These are phyloP conservation scores for Coelopa pilipes DNA, from an alignment of 2,888 invertebrate species.

Conservation along the genomic window DNA sequence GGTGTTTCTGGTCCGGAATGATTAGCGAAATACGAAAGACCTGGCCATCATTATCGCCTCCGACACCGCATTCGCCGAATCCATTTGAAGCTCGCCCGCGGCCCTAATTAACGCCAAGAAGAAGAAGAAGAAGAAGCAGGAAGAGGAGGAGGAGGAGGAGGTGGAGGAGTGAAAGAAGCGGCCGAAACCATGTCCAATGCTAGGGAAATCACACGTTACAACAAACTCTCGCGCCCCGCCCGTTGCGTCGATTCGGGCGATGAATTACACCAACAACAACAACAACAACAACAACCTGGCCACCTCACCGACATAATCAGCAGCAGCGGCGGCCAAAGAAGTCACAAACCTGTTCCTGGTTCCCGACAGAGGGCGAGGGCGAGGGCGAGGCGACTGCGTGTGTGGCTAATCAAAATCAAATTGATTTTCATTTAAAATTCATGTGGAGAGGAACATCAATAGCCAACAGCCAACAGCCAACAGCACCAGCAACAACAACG, in stretches of 20 bases:
- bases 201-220: background rate
- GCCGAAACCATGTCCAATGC: background rate
- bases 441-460: conserved; percentile 8
- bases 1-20: too few relatives aligned
- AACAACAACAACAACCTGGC: too few relatives aligned
- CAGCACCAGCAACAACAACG: too few relatives aligned
- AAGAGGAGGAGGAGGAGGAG: conserved; percentile 1
- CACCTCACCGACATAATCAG: too few relatives aligned
- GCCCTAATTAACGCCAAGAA: background rate
- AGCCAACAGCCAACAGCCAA: too few relatives aligned
- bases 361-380: background rate
- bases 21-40: too few relatives aligned
- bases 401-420: conserved; percentile 24
- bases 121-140: too few relatives aligned
- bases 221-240: too few relatives aligned
- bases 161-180: background rate
- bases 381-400: conserved; percentile 5
- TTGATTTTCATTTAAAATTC: conserved; percentile 15
- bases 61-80: too few relatives aligned
- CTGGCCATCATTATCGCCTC: too few relatives aligned
- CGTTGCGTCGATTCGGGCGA: too few relatives aligned
- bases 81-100: background rate
- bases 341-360: background rate
- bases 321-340: background rate
- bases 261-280: too few relatives aligned